Evolutionary conservation across 2,888 invertebrate species (phyloP), one percentile per base, ranked within the genome.

Genomic region (Synanthedon andrenaeformis): DNA sequence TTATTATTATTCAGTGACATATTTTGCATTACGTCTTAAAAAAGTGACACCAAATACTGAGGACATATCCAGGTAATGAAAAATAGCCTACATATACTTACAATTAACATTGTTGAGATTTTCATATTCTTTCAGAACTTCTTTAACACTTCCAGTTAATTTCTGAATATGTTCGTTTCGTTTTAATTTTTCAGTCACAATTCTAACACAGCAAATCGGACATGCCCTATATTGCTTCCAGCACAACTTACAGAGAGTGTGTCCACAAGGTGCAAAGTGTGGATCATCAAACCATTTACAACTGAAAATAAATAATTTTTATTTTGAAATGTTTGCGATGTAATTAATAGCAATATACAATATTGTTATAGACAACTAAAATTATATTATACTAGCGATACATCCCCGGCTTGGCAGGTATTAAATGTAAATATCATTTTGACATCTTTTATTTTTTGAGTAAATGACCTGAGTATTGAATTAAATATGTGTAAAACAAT

Each of bases 201-300:
- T 53, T 6, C 70, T 56, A 6, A 57, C 57, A 1, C 67, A 61
- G 69, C 86, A 86, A 14, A 57, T 55, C 3, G 78, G 74, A 49
- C 86, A 86, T 13, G 63, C 61, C 2, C 65, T 69, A 11, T 74
- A 66, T 8, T 71, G 69, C 4, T 63, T 56, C 85, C 85, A 86
- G 60, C 86, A 86, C 0, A 63, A 63, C 53, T 78, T 77, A 57
- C 86, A 86, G 51, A 83, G 63, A 1, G 76, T 73, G 57, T 86
- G 86, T 3, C 83, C 82, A 61, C 86, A 86, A 4, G 61, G 17
- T 13, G 84, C 78, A 52, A 79, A 80, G 42, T 74, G 70, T 10
- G 84, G 81, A 50, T 72, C 71, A 56, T 71, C 66, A 59, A 72
- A 85, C 58, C 71, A 76, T 59, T 79, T 81, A 58, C 82, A 82